These are phyloP conservation scores for Lophius piscatorius DNA, from an alignment of 2,113 vertebrate genomes.

Conservation along the genomic window DNA sequence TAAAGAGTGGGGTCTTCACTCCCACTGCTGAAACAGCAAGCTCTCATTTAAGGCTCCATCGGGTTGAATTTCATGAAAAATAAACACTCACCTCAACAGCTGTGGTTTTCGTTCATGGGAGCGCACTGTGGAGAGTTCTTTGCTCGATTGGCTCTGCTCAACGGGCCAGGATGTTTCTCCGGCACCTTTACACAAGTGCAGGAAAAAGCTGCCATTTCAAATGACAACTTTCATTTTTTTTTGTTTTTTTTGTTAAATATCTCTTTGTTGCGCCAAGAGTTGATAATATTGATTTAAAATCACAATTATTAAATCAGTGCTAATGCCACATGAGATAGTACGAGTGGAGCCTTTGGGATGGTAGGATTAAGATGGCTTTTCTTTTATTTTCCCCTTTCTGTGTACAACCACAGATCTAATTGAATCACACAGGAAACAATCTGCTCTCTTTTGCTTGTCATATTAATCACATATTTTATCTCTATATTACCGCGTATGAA, in stretches of 20 bases:
- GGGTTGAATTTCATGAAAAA: slow-evolving; percentile 47
- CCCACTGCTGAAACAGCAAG: slow-evolving; percentile 18
- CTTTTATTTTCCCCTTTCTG: not conserved
- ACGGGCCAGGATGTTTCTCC: slow-evolving; percentile 10
- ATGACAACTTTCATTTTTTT: not conserved
- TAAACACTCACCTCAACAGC: slow-evolving; percentile 47
- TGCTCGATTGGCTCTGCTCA: slow-evolving; percentile 35
- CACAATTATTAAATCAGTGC: too few relatives aligned
- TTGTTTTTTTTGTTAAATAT: not conserved
- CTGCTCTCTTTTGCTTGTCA: not conserved
- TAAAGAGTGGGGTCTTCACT: slow-evolving; percentile 47
- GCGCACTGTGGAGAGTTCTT: slow-evolving; percentile 13
- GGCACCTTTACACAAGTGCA: slow-evolving; percentile 13
- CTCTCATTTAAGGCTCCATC: slow-evolving; percentile 43
- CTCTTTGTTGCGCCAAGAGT: too few relatives aligned
- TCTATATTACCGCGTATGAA: slow-evolving; percentile 22
- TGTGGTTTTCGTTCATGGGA: slow-evolving; percentile 27
- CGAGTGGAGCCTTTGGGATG: not conserved
- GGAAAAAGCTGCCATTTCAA: not conserved
- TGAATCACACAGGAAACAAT: too few relatives aligned
- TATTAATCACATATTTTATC: slow-evolving; percentile 8
- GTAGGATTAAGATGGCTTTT: not conserved
- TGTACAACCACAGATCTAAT: too few relatives aligned
- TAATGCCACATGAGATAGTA: too few relatives aligned
- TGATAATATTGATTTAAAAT: too few relatives aligned